Percentiles rank a stretch among this genome's conserved stretches.
phyloP scores from a whole-genome alignment of 2,888 invertebrate genomes.

The Rambutsinella grinnellia region DNA sequence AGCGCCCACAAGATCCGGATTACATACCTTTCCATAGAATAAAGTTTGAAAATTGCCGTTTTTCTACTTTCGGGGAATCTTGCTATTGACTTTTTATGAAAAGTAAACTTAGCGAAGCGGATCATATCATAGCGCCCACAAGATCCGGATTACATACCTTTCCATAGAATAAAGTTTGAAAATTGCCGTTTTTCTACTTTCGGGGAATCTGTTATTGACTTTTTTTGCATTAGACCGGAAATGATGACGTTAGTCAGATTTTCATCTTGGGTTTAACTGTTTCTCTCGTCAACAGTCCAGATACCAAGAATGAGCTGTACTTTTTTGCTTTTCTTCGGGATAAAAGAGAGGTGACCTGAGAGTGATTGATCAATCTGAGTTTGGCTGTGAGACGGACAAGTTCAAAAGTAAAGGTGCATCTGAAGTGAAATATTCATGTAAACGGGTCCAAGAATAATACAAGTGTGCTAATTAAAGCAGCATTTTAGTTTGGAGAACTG shows the following conservation, averaged over 20 bases:
- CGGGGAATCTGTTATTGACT: neutral
- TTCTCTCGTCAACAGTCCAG: neutral
- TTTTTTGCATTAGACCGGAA: slow-evolving; percentile 29
- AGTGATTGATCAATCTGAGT: neutral
- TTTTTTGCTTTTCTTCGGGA: slow-evolving; percentile 2
- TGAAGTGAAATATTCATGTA: neutral
- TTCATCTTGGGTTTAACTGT: slow-evolving; percentile 19
- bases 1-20: neutral
- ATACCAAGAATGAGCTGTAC: neutral
- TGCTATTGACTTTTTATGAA: neutral
- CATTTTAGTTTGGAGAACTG: too few relatives aligned
- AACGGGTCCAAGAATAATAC: too few relatives aligned
- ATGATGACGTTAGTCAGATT: slow-evolving; percentile 21
- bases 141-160: slow-evolving; percentile 35
- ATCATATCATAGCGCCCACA: slow-evolving; percentile 3
- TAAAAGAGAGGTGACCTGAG: slow-evolving; percentile 6
- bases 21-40: slow-evolving; percentile 15
- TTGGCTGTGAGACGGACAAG: neutral
- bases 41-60: neutral
- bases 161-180: neutral
- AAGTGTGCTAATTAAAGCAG: too few relatives aligned
- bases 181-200: neutral
- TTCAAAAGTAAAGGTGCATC: too few relatives aligned
- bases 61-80: neutral
- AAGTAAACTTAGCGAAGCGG: too few relatives aligned